A percentile compares a stretch with the other conserved stretches of the same genome.
Evolutionary conservation across 1,140 invertebrate genomes (phyloP).

Genomic region (Caenorhabditis latens): DNA sequence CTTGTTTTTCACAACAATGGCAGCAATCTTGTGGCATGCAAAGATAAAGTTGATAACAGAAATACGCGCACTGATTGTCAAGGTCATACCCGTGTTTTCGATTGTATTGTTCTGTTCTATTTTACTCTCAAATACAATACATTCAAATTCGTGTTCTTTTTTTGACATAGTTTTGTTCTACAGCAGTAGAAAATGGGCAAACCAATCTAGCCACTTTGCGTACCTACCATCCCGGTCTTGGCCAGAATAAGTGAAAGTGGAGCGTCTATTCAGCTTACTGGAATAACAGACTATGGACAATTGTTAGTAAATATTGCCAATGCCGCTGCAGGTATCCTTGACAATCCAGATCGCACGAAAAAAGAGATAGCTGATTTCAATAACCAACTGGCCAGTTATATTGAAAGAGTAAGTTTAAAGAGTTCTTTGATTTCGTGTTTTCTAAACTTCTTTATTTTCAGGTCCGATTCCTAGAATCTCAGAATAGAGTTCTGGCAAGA

Average conservation of each 20-base stretch:
- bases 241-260: too few relatives aligned
- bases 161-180: background rate
- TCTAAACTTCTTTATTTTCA: too few relatives aligned
- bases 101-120: background rate
- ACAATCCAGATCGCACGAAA: slow-evolving; percentile 8
- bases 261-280: background rate
- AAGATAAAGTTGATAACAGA: background rate
- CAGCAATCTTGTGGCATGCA: slow-evolving; percentile 9
- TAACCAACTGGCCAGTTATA: background rate
- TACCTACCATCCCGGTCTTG: too few relatives aligned
- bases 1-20: background rate
- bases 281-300: background rate
- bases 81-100: slow-evolving; percentile 6
- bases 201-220: background rate
- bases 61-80: background rate
- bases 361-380: slow-evolving; percentile 15
- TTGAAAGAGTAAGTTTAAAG: background rate
- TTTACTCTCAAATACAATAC: background rate
- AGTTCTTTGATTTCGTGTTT: too few relatives aligned
- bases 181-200: background rate
- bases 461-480: too few relatives aligned
- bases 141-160: too few relatives aligned
- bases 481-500: too few relatives aligned
- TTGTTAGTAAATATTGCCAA: background rate
- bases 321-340: background rate